Percentiles rank a stretch among this genome's conserved stretches.
These are phyloP conservation scores for Ictalurus furcatus DNA, from an alignment of 2,113 vertebrate genomes.

Conservation along the genomic window DNA sequence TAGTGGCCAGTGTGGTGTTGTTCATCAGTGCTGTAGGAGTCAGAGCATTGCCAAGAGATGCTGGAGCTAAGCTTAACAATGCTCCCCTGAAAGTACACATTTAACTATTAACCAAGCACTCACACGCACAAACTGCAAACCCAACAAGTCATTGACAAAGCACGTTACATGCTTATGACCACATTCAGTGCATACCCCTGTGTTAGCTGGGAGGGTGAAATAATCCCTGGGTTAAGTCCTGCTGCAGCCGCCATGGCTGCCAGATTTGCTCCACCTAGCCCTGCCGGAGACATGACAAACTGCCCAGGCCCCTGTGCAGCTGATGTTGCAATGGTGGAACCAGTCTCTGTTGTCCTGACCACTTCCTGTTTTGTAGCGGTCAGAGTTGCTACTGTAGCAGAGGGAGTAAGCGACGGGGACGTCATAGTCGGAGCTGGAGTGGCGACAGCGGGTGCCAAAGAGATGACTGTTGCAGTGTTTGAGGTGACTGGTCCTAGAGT, in stretches of 20 bases:
- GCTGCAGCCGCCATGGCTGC: conserved; percentile 95
- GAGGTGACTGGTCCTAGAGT: conserved; percentile 79
- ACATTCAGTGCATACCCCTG: conserved; percentile 76
- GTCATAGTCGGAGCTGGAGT: conserved; percentile 71
- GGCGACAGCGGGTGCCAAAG: conserved; percentile 83
- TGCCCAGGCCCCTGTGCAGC: conserved; percentile 83
- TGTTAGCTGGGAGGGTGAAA: conserved; percentile 91
- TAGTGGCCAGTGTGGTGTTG: conserved; percentile 95
- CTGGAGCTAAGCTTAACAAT: conserved; percentile 90
- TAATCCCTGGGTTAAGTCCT: conserved; percentile 88
- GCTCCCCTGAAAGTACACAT: conserved; percentile 79
- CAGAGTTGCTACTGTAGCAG: conserved; percentile 72
- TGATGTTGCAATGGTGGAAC: conserved; percentile 76
- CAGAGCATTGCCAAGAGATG: conserved; percentile 84
- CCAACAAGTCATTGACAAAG: neutral
- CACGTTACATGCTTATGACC: neutral
- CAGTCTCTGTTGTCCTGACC: conserved; percentile 71
- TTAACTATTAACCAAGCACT: conserved; percentile 11
- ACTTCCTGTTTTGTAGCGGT: conserved; percentile 74
- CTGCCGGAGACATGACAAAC: conserved; percentile 87
- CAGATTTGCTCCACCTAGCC: conserved; percentile 87
- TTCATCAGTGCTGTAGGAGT: conserved; percentile 91
- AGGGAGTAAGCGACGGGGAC: conserved; percentile 84
- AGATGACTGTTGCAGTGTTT: conserved; percentile 93
- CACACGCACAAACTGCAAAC: neutral